Evolutionary conservation across 2,888 invertebrate genomes (phyloP), one percentile per base, ranked within the genome.

Genomic region (Ormyrus pomaceus): DNA sequence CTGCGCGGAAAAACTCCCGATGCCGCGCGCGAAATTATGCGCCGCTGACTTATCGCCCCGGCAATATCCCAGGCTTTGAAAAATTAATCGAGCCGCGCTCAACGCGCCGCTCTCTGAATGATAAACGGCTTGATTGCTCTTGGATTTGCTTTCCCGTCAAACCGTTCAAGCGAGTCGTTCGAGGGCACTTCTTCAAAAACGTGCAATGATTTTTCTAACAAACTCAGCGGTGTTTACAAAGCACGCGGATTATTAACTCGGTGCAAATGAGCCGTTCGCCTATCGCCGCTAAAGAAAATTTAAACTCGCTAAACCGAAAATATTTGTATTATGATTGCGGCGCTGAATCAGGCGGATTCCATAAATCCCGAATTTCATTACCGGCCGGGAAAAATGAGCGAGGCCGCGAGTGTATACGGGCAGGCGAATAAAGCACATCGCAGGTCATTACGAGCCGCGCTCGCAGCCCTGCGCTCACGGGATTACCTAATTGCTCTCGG

Each of bases 401-500:
- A 51, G 45, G 48, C 46, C 58, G 34, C 68, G 19, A 34, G 34
- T 34, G 34, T 50, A 61, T 56, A 55, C 70, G 51, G 34, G 34
- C 34, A 34, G 34, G 19, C 9, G 53, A 75, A 59, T 58, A 62
- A 79, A 70, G 59, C 58, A 65, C 45, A 70, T 53, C 53, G 56
- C 34, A 59, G 70, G 64, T 64, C 64, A 65, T 75, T 74, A 64
- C 11, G 13, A 6, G n/a, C 50, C 13, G 13, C 48, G 68, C 55
- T 65, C 13, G 64, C 19, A 13, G 66, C 65, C 6, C 34, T 34
- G 0, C 19, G 46, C 70, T 5, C 61, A 4, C 34, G 34, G 34
- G 72, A 77, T 80, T 80, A 77, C 72, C 62, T 77, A 73, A 80
- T 77, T 72, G 66, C 80, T 76, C 69, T 45, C 7, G 1, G 46